A percentile compares a stretch with the other conserved stretches of the same genome.
Evolutionary conservation across 2,888 invertebrate species (phyloP).

Genomic region (Cylindroiulus punctatus): DNA sequence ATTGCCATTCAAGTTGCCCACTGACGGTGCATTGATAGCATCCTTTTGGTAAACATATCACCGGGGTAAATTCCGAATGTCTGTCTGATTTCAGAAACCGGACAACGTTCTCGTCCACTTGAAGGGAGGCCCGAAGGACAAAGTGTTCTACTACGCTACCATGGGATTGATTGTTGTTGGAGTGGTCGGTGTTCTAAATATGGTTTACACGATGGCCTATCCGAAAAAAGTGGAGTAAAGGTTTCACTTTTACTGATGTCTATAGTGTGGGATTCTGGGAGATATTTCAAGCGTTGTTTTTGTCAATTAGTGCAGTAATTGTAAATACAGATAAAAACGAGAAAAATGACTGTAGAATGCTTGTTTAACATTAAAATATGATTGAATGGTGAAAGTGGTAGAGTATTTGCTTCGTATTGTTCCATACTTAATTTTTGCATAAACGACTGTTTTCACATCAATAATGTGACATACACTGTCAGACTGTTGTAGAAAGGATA

Average conservation of each 20-base stretch:
- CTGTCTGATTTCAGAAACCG: slow-evolving; percentile 41
- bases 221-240: neutral
- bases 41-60: no score
- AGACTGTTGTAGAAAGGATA: no score
- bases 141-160: neutral
- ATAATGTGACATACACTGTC: no score
- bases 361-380: neutral
- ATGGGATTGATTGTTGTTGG: slow-evolving; percentile 10
- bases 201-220: neutral
- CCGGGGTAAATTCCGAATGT: no score
- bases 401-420: no score
- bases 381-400: neutral
- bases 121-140: slow-evolving; percentile 53
- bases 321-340: neutral
- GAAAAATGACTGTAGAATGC: neutral
- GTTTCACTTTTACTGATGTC: neutral
- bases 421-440: no score
- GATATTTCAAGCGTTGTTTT: neutral
- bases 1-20: no score
- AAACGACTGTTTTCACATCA: no score
- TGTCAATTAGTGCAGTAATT: slow-evolving; percentile 19
- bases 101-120: slow-evolving; percentile 48
- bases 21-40: no score
- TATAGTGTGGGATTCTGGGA: neutral
- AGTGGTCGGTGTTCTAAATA: neutral